These are phyloP conservation scores for Heteronetta atricapilla DNA, from an alignment of 2,113 vertebrate species.

Conservation along the genomic window DNA sequence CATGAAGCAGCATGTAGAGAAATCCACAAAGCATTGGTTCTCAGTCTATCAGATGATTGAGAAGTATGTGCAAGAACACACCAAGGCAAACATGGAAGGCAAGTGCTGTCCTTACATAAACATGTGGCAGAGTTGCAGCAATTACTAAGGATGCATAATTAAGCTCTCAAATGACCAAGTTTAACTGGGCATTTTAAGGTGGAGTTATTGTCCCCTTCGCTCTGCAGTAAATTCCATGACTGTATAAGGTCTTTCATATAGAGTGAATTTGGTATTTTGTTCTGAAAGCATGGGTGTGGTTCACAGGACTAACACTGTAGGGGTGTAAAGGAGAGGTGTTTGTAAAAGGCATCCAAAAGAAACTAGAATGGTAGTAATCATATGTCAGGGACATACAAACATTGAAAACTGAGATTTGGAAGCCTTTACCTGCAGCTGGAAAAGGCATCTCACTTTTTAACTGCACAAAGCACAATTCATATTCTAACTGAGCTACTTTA, in stretches of 20 bases:
- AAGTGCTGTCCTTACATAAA: not conserved
- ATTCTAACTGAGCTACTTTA: not conserved
- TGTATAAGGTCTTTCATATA: not conserved
- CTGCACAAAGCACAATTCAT: not conserved
- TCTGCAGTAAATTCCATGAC: not conserved
- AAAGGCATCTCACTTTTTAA: not conserved
- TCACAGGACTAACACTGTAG: not conserved
- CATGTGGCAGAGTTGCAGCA: not conserved
- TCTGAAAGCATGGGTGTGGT: not conserved
- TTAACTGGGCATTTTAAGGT: not conserved
- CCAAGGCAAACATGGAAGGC: constrained; percentile 74
- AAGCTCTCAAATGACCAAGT: not conserved
- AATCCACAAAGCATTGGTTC: constrained; percentile 92
- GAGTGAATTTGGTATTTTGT: not conserved
- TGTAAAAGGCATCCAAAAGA: not conserved
- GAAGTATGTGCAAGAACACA: constrained; percentile 84
- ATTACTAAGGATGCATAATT: not conserved
- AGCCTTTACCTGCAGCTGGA: not conserved
- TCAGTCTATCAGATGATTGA: constrained; percentile 95
- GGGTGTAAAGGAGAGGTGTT: not conserved
- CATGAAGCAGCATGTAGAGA: constrained; percentile 86
- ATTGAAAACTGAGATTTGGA: not conserved
- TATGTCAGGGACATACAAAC: not conserved
- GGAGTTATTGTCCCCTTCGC: not conserved
- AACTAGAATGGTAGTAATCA: not conserved